These are phyloP conservation scores for Gephyroberyx darwinii DNA, from an alignment of 2,797 vertebrate species.

Conservation along the genomic window DNA sequence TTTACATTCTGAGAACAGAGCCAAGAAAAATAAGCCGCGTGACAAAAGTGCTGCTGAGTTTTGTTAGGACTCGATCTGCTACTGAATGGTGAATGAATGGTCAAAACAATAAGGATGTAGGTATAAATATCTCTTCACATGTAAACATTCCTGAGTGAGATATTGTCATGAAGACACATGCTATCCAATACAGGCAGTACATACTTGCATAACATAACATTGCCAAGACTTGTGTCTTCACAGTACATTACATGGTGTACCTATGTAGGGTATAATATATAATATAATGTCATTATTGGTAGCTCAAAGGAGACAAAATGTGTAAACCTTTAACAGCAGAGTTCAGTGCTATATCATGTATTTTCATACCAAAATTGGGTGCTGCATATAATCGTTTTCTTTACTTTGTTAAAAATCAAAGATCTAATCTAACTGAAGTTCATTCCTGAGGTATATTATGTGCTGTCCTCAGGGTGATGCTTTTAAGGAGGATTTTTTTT, in stretches of 20 bases:
- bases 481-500: not conserved
- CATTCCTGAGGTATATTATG: not conserved
- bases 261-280: too few relatives aligned
- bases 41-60: not conserved
- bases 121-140: not conserved
- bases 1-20: conserved; percentile 29
- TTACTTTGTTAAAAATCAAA: conserved; percentile 1
- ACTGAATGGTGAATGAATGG: too few relatives aligned
- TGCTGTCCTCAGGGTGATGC: not conserved
- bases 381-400: not conserved
- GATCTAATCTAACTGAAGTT: not conserved
- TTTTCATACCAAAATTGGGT: too few relatives aligned
- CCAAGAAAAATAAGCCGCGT: conserved; percentile 1
- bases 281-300: not conserved
- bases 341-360: not conserved
- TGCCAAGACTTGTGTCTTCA: too few relatives aligned
- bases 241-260: too few relatives aligned
- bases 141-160: conserved; percentile 14
- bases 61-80: not conserved
- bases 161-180: not conserved
- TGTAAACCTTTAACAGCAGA: not conserved
- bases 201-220: not conserved
- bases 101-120: not conserved
- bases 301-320: not conserved
- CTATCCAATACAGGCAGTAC: not conserved